These are phyloP conservation scores for Patella depressa DNA, from an alignment of 2,888 invertebrate species.

Conservation along the genomic window DNA sequence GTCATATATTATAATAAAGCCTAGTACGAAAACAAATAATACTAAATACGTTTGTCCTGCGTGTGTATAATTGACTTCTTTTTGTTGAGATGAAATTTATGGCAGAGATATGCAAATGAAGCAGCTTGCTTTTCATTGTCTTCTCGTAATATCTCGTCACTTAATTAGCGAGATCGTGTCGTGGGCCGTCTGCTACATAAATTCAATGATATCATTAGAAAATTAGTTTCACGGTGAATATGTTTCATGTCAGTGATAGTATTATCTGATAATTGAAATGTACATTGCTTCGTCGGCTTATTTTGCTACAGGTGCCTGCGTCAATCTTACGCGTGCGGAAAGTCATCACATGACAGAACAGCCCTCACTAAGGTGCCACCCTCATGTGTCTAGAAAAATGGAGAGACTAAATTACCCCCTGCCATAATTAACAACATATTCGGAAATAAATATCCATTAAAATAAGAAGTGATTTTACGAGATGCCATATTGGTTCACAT, in stretches of 20 bases:
- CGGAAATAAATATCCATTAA: background rate
- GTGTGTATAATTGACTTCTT: no score
- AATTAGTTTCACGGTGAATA: slow-evolving; percentile 5
- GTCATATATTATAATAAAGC: no score
- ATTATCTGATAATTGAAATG: slow-evolving; percentile 5
- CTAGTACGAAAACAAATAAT: no score
- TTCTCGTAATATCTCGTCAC: slow-evolving; percentile 11
- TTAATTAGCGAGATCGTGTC: slow-evolving; percentile 10
- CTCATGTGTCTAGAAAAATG: no score
- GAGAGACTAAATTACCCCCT: no score
- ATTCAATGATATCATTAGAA: slow-evolving; percentile 10
- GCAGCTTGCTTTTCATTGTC: slow-evolving; percentile 2
- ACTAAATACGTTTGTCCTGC: no score
- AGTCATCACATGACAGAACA: no score
- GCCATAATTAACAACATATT: no score
- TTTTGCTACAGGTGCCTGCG: background rate
- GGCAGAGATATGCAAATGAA: background rate
- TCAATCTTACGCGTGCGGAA: background rate
- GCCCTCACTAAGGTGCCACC: no score
- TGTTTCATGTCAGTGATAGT: slow-evolving; percentile 1
- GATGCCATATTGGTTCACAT: background rate
- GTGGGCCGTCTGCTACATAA: slow-evolving; percentile 2
- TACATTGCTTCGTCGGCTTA: background rate
- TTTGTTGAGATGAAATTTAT: background rate
- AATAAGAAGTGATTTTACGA: background rate